Base-by-base conservation (phyloP, 2,113 vertebrate genomes). In the Tetraodon nigroviridis region DNA sequence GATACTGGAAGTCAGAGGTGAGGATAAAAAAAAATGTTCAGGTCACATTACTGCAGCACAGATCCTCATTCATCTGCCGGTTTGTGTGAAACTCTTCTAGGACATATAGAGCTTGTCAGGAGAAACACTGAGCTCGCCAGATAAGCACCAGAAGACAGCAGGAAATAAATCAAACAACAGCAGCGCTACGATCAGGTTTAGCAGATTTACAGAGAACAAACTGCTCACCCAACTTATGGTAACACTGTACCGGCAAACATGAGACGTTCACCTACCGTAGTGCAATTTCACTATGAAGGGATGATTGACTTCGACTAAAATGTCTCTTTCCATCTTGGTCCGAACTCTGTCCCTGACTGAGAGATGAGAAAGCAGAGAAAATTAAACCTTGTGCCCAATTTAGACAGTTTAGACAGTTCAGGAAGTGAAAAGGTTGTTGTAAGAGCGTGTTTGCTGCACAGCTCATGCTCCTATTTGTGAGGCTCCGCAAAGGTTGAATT, bases 231-330 rank as follows among this genome's bases (percentile, higher is more conserved):
- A 32, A 44, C 41, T 44, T 3, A 44, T 44, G 41, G 40, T 41
- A 8, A 41, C 40, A 41, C 7, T 41, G 17, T 47, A 11, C 15
- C 1, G 24, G 51, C 16, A 52, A 32, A 52, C 51, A 19, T 13
- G 18, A 13, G 17, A 13, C 24, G 13, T 27, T 44, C 61, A 87
- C 94, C 91, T 89, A 97, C 96, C 95, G 90, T 98, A 98, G 91
- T 98, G 96, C 92, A 98, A 92, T 79, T 98, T 99, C 85, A 99
- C 95, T 84, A 99, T 98, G 90, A 99, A 99, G 56, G 95, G 96
- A 89, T 99, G 96, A 85, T 96, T 98, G 63, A 99, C 95, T 88
- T 98, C 95, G 69, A 96, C 95, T 82, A 99, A 88, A 91, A 99
- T 98, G 89, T 99, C 95, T 76, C 96, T 90, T 82, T 99, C 95